phyloP scores from a whole-genome alignment of 2,797 vertebrate genomes.

The Bovichtus variegatus region DNA sequence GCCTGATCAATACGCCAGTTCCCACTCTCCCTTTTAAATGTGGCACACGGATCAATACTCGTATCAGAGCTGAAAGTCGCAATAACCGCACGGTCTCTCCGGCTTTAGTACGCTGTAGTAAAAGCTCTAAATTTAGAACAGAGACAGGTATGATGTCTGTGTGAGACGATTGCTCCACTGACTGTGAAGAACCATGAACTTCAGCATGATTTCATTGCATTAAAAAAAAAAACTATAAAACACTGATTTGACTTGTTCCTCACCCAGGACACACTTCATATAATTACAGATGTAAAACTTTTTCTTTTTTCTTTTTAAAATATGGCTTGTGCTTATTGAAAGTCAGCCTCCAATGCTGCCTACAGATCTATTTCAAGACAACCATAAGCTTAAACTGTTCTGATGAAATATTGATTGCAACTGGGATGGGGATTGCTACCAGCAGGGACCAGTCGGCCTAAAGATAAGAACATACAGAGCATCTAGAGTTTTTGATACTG shows the following conservation, averaged over 20 bases:
- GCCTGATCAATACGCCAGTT: conserved; percentile 84
- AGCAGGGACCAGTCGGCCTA: conserved; percentile 29
- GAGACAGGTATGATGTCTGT: conserved; percentile 28
- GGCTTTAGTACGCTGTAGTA: conserved; percentile 66
- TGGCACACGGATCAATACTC: conserved; percentile 83
- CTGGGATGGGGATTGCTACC: conserved; percentile 44
- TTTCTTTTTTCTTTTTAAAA: not conserved
- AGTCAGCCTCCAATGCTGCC: not conserved
- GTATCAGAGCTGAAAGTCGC: conserved; percentile 82
- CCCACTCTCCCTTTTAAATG: conserved; percentile 86
- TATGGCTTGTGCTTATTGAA: not conserved
- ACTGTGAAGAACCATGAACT: not conserved
- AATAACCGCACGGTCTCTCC: conserved; percentile 76
- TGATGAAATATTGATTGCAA: conserved; percentile 74
- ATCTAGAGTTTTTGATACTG: conserved; percentile 21
- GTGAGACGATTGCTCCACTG: not conserved
- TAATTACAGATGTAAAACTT: not conserved
- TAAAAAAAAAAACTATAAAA: not conserved
- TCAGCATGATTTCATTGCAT: not conserved
- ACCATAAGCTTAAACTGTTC: conserved; percentile 50
- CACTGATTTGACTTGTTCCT: not conserved
- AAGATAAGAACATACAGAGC: conserved; percentile 25
- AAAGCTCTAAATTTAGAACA: conserved; percentile 74
- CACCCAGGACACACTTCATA: not conserved
- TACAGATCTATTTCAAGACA: conserved; percentile 48